These are phyloP conservation scores for Lycophotia porphyrea DNA, from an alignment of 2,888 invertebrate species.

Conservation along the genomic window DNA sequence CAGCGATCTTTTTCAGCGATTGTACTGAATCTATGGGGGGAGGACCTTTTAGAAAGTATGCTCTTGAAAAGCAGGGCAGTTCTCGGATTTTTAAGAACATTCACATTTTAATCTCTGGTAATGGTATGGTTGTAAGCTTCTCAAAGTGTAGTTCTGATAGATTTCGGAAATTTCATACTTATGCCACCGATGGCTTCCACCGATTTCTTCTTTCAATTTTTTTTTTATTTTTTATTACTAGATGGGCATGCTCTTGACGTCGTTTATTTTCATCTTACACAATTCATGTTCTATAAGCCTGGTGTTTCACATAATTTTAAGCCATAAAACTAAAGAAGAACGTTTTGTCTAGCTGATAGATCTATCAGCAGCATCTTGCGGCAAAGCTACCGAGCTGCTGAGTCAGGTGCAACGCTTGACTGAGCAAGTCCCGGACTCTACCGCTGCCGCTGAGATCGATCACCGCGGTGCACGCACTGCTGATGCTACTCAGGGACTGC, in stretches of 20 bases:
- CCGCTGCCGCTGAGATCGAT: conserved; percentile 65
- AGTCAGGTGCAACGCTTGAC: conserved; percentile 70
- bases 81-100: no score
- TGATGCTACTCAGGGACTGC: conserved; percentile 69
- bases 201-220: neutral
- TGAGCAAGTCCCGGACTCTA: conserved; percentile 51
- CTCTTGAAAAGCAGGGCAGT: no score
- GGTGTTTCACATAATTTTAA: neutral
- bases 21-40: no score
- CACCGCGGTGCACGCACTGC: conserved; percentile 61
- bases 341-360: neutral
- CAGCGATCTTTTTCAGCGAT: no score
- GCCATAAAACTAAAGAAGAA: no score
- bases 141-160: neutral
- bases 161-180: neutral
- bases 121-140: no score
- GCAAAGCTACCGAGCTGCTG: conserved; percentile 70
- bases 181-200: neutral
- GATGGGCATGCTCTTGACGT: no score
- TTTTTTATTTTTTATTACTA: no score
- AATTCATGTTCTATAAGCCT: neutral
- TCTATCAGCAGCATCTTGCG: conserved; percentile 69
- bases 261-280: no score
- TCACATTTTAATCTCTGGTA: no score
- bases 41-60: no score